Conservation (phyloP, 2,113 vertebrate genomes). For the Camelus bactrianus region DNA sequence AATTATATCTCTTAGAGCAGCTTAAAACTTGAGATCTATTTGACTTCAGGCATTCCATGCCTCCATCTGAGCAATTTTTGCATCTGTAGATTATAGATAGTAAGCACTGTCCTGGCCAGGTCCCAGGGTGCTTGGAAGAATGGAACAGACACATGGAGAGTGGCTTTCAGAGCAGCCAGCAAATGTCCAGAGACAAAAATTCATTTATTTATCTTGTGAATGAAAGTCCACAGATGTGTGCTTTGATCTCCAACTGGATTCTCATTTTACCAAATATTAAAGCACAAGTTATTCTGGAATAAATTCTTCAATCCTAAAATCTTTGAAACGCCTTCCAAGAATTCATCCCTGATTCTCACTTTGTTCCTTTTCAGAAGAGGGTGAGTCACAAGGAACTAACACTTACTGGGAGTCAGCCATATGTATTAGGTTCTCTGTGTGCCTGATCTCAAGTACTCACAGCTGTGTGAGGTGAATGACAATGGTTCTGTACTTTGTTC, state of each 20-base stretch:
- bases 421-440: too few relatives aligned
- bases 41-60: too few relatives aligned
- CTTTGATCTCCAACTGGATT: neutral
- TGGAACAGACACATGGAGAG: rapidly evolving
- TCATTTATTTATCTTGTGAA: rapidly evolving
- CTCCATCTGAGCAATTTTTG: neutral
- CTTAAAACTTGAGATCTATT: neutral
- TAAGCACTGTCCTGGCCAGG: neutral
- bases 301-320: neutral
- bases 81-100: too few relatives aligned
- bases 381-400: neutral
- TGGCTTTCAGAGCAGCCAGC: rapidly evolving
- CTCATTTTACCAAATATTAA: neutral
- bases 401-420: rapidly evolving
- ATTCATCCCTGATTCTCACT: neutral
- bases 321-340: neutral
- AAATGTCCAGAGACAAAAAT: rapidly evolving
- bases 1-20: neutral
- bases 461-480: neutral
- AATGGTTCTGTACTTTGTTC: too few relatives aligned
- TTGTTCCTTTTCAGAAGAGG: neutral
- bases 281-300: neutral
- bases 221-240: neutral
- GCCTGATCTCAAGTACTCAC: neutral
- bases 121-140: too few relatives aligned